Conservation (phyloP, 2,113 vertebrate species). For the Polyodon spathula region DNA sequence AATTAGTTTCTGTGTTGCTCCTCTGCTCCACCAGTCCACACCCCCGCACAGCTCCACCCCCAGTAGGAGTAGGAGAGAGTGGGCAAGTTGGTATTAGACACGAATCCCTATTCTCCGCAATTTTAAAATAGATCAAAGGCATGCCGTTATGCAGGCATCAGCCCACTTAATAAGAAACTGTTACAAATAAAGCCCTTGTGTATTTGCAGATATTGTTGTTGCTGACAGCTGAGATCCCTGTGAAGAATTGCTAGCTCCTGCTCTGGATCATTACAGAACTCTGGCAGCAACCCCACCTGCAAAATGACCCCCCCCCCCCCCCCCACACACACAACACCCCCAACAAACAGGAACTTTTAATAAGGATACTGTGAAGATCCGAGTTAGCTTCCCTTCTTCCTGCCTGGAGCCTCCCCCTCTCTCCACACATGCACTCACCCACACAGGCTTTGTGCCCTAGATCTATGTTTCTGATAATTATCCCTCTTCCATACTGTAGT, state of each 20-base stretch:
- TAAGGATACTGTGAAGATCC: no score
- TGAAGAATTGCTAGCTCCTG: no score
- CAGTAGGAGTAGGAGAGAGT: conserved; percentile 34
- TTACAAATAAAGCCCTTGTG: no score
- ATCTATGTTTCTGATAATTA: background rate
- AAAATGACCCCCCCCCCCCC: no score
- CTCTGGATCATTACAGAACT: no score
- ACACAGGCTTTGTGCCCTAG: background rate
- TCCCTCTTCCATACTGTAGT: background rate
- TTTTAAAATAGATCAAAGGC: conserved; percentile 45
- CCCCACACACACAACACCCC: no score
- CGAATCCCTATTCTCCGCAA: conserved; percentile 29
- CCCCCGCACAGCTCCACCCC: conserved; percentile 24
- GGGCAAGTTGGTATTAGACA: conserved; percentile 39
- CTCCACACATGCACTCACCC: background rate
- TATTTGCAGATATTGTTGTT: no score
- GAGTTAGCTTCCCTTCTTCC: background rate
- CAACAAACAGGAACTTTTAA: no score
- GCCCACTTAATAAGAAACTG: conserved; percentile 9
- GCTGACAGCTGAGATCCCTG: no score
- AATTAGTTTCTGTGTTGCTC: no score
- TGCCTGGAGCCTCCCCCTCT: no score
- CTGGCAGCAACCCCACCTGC: no score
- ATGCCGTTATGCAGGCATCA: conserved; percentile 25
- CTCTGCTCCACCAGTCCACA: background rate